Base-by-base conservation (phyloP, 2,113 vertebrate species). In the Anhinga rufa region DNA sequence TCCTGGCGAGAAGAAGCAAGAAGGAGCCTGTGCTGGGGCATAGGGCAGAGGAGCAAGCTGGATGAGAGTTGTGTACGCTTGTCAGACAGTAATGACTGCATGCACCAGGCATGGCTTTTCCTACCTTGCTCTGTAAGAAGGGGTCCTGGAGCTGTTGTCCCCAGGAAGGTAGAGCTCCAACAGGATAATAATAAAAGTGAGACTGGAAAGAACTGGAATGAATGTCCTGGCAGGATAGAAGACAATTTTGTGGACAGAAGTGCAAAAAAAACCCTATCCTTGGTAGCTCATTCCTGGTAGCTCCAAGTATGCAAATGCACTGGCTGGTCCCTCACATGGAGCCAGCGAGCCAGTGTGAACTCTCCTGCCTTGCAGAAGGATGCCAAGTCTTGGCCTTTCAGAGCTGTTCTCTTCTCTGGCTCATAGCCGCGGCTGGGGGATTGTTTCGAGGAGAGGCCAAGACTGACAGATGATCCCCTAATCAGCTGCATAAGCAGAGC, bases 401-500 rank as follows among this genome's bases (percentile, higher is more conserved):
- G 15, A 81, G 88, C 80, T 64, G 51, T n/a, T 57, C 49, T 76
- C 44, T 70, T 55, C 78, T 75, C 84, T 92, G 94, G 93, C 90
- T 94, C 0, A 0, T 20, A 66, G 21, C 92, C 2, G 3, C 12
- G 28, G 42, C 62, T 78, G 46, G 52, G 32, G 83, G 44, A 92
- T 92, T 87, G 86, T 70, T 88, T 77, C 2, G 9, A 93, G 88
- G 5, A 69, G 87, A 80, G 82, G 90, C 94, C 93, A 80, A 77
- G 93, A 62, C 94, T 96, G 96, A 90, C 93, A 87, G 92, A 82
- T 70, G 93, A 97, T 97, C 93, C 94, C 86, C n/a, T 85, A 90
- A 97, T 94, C 95, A 95, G 92, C 15, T 48, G 90, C 68, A 95
- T 94, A 82, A 97, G 84, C 89, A 36, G 61, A 89, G 65, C 81